Conservation (phyloP, 2,888 invertebrate genomes). For the Philonicus albiceps region DNA sequence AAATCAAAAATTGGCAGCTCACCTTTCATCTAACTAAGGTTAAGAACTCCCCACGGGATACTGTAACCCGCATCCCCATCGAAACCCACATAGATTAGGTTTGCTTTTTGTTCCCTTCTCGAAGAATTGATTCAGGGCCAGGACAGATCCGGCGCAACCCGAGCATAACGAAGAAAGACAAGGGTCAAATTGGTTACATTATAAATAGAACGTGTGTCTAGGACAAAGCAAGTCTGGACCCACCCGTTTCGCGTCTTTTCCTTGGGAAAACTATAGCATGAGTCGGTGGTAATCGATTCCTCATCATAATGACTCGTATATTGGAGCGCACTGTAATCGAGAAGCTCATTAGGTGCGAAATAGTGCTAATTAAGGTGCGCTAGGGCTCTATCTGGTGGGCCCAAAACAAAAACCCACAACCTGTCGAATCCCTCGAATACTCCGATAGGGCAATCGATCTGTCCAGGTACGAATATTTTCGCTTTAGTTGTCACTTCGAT, state of each 20-base stretch:
- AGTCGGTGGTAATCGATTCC: conserved; percentile 4
- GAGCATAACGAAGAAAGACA: conserved; percentile 32
- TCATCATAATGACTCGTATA: not conserved
- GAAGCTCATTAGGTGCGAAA: conserved; percentile 12
- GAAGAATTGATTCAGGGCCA: not conserved
- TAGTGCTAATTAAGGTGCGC: conserved; percentile 15
- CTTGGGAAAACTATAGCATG: not conserved
- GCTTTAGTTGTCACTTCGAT: conserved; percentile 8
- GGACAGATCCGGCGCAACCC: not conserved
- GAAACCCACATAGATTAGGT: conserved; percentile 37
- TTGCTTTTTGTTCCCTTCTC: conserved; percentile 1
- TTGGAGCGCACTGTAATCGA: conserved; percentile 9
- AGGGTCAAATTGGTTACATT: conserved; percentile 40
- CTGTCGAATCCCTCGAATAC: not conserved
- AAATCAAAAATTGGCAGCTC: conserved; percentile 36
- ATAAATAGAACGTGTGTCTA: conserved; percentile 32
- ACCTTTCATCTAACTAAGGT: conserved; percentile 30
- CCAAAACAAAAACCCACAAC: not conserved
- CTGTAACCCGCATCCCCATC: conserved; percentile 14
- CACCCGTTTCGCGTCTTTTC: not conserved
- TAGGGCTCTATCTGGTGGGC: not conserved
- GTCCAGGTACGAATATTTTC: not conserved
- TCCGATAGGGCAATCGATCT: conserved; percentile 4
- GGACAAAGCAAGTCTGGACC: not conserved
- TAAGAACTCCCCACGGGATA: conserved; percentile 9